A percentile compares a stretch with the other conserved stretches of the same genome.
Evolutionary conservation across 2,797 vertebrate species (phyloP).

Genomic region (Aulostomus chinensis): DNA sequence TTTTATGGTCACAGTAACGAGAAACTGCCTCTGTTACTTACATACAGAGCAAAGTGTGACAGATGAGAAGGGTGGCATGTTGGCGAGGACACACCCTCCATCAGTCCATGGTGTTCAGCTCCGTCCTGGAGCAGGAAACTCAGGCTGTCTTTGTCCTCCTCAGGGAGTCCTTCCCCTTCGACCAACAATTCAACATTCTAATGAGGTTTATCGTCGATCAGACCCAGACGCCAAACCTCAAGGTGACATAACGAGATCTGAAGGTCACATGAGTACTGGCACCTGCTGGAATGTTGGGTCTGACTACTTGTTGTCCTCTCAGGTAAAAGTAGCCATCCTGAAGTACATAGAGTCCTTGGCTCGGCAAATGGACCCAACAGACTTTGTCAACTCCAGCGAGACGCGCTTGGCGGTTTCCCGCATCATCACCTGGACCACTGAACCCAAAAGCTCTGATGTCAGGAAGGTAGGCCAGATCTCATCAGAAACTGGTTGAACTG

Average conservation of each 20-base stretch:
- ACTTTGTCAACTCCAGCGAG: slow-evolving; percentile 97
- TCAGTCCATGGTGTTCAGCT: too few relatives aligned
- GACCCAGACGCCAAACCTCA: slow-evolving; percentile 95
- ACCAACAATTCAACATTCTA: slow-evolving; percentile 98
- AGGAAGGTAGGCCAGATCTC: slow-evolving; percentile 84
- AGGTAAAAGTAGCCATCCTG: slow-evolving; percentile 98
- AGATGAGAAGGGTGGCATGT: too few relatives aligned
- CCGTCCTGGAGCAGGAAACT: too few relatives aligned
- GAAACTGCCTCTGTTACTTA: too few relatives aligned
- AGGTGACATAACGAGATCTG: slow-evolving; percentile 71
- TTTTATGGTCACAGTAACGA: too few relatives aligned
- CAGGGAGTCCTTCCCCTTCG: slow-evolving; percentile 96
- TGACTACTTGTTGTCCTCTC: not conserved
- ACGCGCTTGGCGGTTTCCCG: slow-evolving; percentile 95
- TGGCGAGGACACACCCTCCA: too few relatives aligned
- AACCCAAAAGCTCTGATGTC: slow-evolving; percentile 97
- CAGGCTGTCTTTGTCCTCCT: not conserved
- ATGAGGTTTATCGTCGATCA: slow-evolving; percentile 99
- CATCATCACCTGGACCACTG: slow-evolving; percentile 98
- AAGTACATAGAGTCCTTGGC: slow-evolving; percentile 94
- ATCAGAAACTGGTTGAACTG: too few relatives aligned
- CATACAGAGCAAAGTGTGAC: too few relatives aligned
- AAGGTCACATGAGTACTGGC: not conserved
- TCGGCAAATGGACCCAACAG: slow-evolving; percentile 95
- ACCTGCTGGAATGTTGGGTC: too few relatives aligned